phyloP scores from a whole-genome alignment of 2,113 vertebrate genomes.

The Rhinopomastus cyanomelas region DNA sequence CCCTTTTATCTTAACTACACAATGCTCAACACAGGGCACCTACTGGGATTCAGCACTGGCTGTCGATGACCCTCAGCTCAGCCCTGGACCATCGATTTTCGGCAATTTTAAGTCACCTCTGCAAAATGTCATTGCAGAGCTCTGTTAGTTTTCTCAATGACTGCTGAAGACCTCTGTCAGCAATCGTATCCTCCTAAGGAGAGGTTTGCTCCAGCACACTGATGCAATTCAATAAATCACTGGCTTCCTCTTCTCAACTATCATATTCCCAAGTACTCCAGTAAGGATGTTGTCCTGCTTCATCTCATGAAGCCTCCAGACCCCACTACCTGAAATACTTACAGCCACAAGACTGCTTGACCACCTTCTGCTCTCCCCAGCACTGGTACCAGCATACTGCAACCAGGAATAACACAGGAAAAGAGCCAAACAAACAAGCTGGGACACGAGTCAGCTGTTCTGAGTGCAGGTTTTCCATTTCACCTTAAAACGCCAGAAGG shows the following conservation, averaged over 20 bases:
- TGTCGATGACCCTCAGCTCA: neutral
- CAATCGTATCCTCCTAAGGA: neutral
- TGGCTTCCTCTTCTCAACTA: neutral
- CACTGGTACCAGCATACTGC: neutral
- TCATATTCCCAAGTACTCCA: neutral
- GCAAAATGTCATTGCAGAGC: neutral
- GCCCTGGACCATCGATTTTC: neutral
- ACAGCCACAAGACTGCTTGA: neutral
- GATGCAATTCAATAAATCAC: neutral
- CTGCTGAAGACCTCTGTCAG: neutral
- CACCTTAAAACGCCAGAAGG: conserved; percentile 51
- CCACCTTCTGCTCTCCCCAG: neutral
- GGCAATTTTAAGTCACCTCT: neutral
- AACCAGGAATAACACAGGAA: neutral
- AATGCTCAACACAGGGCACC: neutral
- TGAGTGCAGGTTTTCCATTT: conserved; percentile 29
- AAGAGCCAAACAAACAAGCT: neutral
- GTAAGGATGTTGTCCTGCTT: neutral
- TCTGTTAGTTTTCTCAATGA: neutral
- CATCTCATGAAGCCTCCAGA: neutral
- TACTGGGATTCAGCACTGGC: neutral
- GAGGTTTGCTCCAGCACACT: neutral
- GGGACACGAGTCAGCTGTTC: neutral
- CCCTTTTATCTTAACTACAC: neutral
- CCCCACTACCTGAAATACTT: neutral